Evolutionary conservation across 2,888 invertebrate genomes (phyloP).

Genomic region (Norana najaformis): DNA sequence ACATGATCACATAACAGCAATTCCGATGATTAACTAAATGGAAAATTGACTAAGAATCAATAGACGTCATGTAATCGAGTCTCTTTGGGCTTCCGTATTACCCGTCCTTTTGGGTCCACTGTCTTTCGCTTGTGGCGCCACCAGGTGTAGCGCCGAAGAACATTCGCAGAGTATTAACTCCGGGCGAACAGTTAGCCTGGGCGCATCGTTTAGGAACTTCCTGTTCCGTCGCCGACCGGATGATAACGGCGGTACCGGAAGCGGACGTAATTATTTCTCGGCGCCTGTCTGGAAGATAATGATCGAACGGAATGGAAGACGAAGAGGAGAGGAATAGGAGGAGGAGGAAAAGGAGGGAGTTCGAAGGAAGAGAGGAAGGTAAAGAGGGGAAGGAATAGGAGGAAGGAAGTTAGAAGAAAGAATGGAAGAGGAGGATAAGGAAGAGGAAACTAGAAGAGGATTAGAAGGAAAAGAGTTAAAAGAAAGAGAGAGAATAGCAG

Average conservation of each 20-base stretch:
- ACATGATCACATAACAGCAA: background rate
- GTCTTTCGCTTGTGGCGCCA: background rate
- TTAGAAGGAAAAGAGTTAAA: no score
- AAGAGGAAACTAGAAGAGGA: no score
- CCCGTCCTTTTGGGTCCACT: background rate
- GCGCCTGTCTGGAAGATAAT: background rate
- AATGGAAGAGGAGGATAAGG: no score
- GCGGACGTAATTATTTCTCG: background rate
- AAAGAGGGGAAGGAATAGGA: background rate
- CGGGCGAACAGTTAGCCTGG: background rate
- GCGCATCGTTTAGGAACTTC: slow-evolving; percentile 7
- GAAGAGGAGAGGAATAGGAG: background rate
- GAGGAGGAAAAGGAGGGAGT: background rate
- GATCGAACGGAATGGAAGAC: slow-evolving; percentile 22
- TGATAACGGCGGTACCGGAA: background rate
- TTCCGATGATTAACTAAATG: background rate
- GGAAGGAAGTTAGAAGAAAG: no score
- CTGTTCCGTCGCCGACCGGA: background rate
- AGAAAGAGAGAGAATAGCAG: no score
- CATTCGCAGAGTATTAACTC: background rate
- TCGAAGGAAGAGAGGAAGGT: background rate
- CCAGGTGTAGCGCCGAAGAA: slow-evolving; percentile 9
- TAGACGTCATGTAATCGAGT: background rate
- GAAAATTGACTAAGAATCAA: background rate
- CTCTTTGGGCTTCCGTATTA: background rate